Evolutionary conservation across 2,797 vertebrate genomes (phyloP).

Genomic region (Thunnus albacares): DNA sequence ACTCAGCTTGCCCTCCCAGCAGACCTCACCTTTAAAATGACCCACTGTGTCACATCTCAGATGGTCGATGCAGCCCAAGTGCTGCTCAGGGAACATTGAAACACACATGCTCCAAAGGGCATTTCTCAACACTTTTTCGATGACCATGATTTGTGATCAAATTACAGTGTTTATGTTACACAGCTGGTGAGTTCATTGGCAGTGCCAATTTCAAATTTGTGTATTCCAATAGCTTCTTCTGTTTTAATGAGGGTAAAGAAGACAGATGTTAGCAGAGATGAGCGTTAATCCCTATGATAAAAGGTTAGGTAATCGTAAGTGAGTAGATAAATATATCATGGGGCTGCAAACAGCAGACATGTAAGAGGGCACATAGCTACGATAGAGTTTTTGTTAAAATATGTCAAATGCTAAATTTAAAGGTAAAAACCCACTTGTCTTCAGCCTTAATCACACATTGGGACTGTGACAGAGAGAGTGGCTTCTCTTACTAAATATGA

Average conservation of each 20-base stretch:
- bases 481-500: background rate
- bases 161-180: constrained; percentile 27
- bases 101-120: constrained; percentile 1
- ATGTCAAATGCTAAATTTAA: too few relatives aligned
- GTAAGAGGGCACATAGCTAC: too few relatives aligned
- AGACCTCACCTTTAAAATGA: constrained; percentile 62
- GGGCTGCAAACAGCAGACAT: background rate
- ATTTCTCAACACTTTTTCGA: constrained; percentile 9
- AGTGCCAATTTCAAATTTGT: background rate
- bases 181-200: background rate
- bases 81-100: constrained; percentile 54
- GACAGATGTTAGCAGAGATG: background rate
- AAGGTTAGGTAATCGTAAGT: background rate
- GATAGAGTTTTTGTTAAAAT: background rate
- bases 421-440: too few relatives aligned
- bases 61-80: constrained; percentile 68
- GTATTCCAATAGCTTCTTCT: background rate
- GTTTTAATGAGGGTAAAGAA: background rate
- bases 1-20: constrained; percentile 65
- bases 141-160: constrained; percentile 53
- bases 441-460: too few relatives aligned
- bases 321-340: background rate
- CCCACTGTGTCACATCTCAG: constrained; percentile 33
- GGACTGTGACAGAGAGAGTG: too few relatives aligned
- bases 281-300: background rate